A percentile compares a stretch with the other conserved stretches of the same genome.
Conservation (phyloP, 2,797 vertebrate genomes). For the Smutsia temminckii region DNA sequence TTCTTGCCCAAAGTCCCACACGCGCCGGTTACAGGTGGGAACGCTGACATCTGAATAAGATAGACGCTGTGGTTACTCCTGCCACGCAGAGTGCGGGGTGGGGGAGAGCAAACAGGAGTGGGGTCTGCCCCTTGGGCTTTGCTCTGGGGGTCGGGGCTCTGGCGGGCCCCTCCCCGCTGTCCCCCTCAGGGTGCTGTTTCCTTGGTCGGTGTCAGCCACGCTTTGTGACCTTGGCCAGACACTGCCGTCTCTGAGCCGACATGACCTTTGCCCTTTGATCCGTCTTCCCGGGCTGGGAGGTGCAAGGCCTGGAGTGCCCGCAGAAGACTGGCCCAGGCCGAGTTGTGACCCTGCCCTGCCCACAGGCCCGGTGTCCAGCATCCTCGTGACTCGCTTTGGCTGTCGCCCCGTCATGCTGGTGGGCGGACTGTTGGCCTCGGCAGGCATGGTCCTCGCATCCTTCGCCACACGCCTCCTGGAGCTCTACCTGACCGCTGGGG, state of each 20-base stretch:
- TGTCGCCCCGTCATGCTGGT: conserved; percentile 89
- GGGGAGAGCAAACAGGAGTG: not conserved
- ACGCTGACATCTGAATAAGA: not conserved
- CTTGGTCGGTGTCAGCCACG: not conserved
- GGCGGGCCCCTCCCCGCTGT: not conserved
- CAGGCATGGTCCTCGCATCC: conserved; percentile 89
- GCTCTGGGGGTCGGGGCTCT: not conserved
- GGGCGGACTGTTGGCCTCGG: conserved; percentile 87
- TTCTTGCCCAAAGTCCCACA: not conserved
- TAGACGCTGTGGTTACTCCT: not conserved
- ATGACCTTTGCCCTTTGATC: not conserved
- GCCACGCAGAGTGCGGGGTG: not conserved
- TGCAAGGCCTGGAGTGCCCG: not conserved
- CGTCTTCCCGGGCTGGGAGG: not conserved
- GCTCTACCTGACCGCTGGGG: conserved; percentile 88
- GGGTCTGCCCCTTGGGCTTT: not conserved
- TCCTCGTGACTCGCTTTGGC: conserved; percentile 89
- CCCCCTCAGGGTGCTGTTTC: not conserved
- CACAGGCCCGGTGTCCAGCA: conserved; percentile 88
- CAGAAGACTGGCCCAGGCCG: not conserved
- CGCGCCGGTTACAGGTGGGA: not conserved
- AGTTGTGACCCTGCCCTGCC: conserved; percentile 39
- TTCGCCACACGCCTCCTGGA: conserved; percentile 88
- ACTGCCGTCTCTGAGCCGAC: not conserved
- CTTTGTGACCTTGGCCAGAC: not conserved